phyloP scores from a whole-genome alignment of 2,113 vertebrate genomes.

The Lichenostomus cassidix region DNA sequence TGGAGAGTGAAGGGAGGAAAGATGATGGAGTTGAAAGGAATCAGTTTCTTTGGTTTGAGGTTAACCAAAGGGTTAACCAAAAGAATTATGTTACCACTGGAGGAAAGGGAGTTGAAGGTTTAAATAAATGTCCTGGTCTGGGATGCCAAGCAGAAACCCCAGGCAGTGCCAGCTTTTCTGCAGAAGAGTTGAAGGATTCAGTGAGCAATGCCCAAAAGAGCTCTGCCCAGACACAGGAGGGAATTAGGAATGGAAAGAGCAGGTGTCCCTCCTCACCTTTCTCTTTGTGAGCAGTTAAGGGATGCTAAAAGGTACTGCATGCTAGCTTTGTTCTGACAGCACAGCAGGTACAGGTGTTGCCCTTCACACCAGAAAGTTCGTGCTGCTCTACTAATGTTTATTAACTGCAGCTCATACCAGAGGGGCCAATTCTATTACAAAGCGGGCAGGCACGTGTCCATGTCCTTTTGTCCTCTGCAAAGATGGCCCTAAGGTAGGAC shows the following conservation, averaged over 20 bases:
- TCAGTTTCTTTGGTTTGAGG: background rate
- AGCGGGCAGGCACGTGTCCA: background rate
- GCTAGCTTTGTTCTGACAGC: background rate
- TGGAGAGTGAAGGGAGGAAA: background rate
- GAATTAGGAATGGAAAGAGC: background rate
- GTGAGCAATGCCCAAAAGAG: background rate
- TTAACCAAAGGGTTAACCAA: background rate
- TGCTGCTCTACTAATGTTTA: background rate
- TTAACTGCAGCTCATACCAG: background rate
- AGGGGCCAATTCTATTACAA: background rate
- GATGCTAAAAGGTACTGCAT: background rate
- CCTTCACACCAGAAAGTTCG: background rate
- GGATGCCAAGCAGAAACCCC: background rate
- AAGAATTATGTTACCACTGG: background rate
- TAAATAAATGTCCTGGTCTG: background rate
- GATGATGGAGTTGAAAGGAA: background rate
- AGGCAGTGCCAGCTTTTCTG: background rate
- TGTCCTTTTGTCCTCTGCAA: background rate
- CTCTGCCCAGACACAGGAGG: background rate
- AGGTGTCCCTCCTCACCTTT: background rate
- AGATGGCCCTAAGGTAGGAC: background rate
- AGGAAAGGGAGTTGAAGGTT: background rate
- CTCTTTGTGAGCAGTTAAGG: background rate
- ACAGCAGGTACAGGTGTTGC: background rate
- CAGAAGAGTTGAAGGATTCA: background rate